phyloP scores from a whole-genome alignment of 2,113 vertebrate species.

The Caloenas nicobarica region DNA sequence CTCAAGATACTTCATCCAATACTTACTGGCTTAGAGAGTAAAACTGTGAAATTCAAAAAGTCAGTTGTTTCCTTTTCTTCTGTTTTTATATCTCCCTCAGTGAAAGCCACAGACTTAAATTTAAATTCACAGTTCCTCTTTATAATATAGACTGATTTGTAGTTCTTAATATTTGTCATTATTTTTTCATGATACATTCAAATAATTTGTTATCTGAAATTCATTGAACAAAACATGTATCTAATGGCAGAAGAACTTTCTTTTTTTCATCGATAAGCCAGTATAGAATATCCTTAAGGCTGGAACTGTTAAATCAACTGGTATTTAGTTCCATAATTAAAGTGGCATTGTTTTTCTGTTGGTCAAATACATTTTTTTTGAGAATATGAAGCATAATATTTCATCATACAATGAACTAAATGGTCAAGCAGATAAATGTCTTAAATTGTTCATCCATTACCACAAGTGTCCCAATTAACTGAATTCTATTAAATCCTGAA shows the following conservation, averaged over 20 bases:
- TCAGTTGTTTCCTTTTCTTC: neutral
- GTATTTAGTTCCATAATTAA: neutral
- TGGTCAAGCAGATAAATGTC: neutral
- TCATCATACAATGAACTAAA: neutral
- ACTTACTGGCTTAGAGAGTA: neutral
- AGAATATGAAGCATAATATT: neutral
- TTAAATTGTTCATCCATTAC: neutral
- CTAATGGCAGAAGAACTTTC: neutral
- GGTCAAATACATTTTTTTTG: neutral
- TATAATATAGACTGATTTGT: neutral
- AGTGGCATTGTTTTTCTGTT: neutral
- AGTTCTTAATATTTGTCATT: neutral
- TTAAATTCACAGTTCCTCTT: neutral
- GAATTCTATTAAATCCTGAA: neutral
- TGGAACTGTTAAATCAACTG: neutral
- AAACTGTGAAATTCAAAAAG: neutral
- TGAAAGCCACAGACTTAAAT: neutral
- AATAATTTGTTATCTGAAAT: neutral
- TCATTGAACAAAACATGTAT: neutral
- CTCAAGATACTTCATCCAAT: neutral
- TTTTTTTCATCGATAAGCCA: neutral
- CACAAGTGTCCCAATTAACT: neutral
- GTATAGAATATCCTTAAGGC: neutral
- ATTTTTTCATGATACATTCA: neutral
- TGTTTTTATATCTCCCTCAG: neutral